Base-by-base conservation (phyloP, 1,140 invertebrate genomes). In the Brevipalpus yothersi region DNA sequence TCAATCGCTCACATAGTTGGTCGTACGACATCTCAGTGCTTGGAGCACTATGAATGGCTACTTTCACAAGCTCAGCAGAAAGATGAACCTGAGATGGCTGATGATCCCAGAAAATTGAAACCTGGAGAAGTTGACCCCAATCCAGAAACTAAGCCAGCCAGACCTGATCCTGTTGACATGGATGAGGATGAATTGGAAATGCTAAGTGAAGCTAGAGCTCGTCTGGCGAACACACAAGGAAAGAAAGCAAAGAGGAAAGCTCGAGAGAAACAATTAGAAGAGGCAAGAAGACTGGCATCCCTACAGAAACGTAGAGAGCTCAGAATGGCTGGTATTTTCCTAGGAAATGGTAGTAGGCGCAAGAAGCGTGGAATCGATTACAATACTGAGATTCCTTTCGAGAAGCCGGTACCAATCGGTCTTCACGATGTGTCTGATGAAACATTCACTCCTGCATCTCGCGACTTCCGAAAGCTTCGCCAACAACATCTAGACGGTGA, bases 151-250 rank as follows among this genome's bases (percentile, higher is more conserved):
- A 99, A 98, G 72, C 95, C 95, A 39, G 95, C 94, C 0, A 76
- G 94, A 59, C 94, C 95, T 15, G 94, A 98, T 77, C 93, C 94
- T n/a, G 92, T 97, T 67, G 94, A 98, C 69, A 98, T 98, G 94
- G 94, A 98, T 75, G 93, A 98, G 80, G 93, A 97, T 80, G 91
- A 98, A 72, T 71, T 98, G 67, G 94, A 99, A 73, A 99, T 99
- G 94, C 72, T 99, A 47, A 97, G 92, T 0, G 95, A 99, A 75
- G 95, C 95, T 4, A 76, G 95, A 67, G 95, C 95, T 53, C 80
- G 95, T 68, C 74, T 99, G 23, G 95, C 95, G 1, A 99, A 99
- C 71, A 99, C 95, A 2, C 94, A 99, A 70, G 95, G 95, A 40
- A 98, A 99, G 71, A 98, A 98, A 69, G 94, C 94, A 0, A 99